Evolutionary conservation across 2,113 vertebrate genomes (phyloP), one percentile per base, ranked within the genome.

Genomic region (Hyperoodon ampullatus): DNA sequence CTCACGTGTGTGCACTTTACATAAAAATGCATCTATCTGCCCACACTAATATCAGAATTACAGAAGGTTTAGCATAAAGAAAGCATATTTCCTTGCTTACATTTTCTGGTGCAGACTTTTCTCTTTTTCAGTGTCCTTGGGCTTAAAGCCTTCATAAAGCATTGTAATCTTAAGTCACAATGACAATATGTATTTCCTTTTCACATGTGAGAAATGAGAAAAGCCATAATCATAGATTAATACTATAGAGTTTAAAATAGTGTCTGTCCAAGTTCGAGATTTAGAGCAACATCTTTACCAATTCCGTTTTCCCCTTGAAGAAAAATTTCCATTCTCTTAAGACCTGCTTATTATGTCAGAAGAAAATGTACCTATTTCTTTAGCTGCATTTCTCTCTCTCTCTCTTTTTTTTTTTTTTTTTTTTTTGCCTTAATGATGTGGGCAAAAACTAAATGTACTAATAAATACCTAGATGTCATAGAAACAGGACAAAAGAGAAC

Each of bases 161-260:
- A n/a, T 39, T 95, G 15, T 78, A 92, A 47, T 88, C 28, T 88
- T 30, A 97, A 72, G 35, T 58, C 8, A 91, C 55, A 96, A 18
- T 16, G 5, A 80, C 84, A 72, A 78, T 39, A 60, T 47, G 6
- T 63, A 66, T 88, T 90, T 93, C 53, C 47, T 94, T 93, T 85
- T 66, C 58, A 60, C 70, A 90, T 88, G 60, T 93, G 68, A 97
- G 82, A 96, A 94, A 60, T 71, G 35, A 95, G 70, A 97, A 95
- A 97, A 94, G 1, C 33, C 81, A 33, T 88, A 66, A n/a, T 83
- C 84, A 97, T 71, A 91, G 39, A 53, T 47, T 42, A 98, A 83
- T 94, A 80, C 30, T 81, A 11, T 1, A 2, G 2, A 92, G 93
- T 95, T 93, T 53, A 94, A 98, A 96, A 58, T 15, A 72, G 6